These are phyloP conservation scores for Octomys mimax DNA, from an alignment of 2,797 vertebrate genomes.

Conservation along the genomic window DNA sequence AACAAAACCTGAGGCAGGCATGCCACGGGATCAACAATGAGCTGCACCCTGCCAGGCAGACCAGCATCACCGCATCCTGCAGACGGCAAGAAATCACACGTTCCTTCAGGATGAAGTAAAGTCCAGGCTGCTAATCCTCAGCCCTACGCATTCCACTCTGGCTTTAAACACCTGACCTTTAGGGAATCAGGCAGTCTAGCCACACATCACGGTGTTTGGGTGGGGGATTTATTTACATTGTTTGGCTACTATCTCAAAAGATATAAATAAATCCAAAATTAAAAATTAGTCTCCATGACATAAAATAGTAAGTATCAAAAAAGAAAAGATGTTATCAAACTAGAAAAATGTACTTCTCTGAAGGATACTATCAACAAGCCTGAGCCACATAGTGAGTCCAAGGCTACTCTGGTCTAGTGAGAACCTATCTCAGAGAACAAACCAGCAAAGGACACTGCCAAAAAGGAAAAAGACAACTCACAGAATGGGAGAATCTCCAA, in stretches of 20 bases:
- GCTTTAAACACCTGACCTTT: neutral
- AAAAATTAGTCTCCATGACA: constrained; percentile 61
- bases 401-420: neutral
- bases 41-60: neutral
- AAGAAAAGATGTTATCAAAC: constrained; percentile 45
- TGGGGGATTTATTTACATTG: constrained; percentile 33
- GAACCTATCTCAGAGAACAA: neutral
- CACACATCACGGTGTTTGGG: neutral
- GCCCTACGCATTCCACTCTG: neutral
- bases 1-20: neutral
- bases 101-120: neutral
- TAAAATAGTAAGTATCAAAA: constrained; percentile 26
- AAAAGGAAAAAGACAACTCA: neutral
- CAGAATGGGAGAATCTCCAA: neutral
- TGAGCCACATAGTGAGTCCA: neutral
- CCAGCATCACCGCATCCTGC: neutral
- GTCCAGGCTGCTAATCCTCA: neutral
- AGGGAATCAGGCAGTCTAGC: neutral
- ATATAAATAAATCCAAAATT: neutral
- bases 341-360: constrained; percentile 6
- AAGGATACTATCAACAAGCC: constrained; percentile 12
- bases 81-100: neutral
- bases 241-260: constrained; percentile 40
- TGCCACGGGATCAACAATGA: neutral
- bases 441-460: neutral